Evolutionary conservation across 2,888 invertebrate species (phyloP), one percentile per base, ranked within the genome.

Genomic region (Urechis unicinctus): DNA sequence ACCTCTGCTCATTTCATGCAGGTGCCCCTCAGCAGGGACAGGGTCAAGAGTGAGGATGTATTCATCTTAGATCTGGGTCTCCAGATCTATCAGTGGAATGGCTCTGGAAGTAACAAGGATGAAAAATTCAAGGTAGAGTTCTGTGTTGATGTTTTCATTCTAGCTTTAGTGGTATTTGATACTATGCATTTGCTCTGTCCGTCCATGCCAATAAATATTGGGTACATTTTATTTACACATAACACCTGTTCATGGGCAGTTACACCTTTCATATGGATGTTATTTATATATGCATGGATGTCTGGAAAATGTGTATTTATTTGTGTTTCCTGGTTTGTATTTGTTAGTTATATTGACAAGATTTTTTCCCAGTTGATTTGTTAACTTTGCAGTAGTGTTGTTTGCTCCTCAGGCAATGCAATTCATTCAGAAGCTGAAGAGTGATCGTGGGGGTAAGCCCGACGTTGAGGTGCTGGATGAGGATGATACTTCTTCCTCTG

Each of bases 21-120:
- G 63, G 61, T 65, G 36, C 60, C 65, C 1, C 36, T 50, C 25
- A 47, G 41, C 30, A 49, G 52, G 24, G 42, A 46, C 22, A 50
- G 60, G 3, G 54, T 78, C 36, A 68, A 68, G 30, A 60, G 62
- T 24, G 66, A 57, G 28, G 77, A 78, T 61, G 77, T 77, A 3
- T 78, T 67, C 58, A 73, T 78, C 28, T 62, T 77, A 42, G 78
- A 78, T 57, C 49, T 63, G 3, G 77, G 77, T 3, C 52, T 63
- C 9, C 57, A 56, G 9, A 55, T 75, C 26, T 66, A 66, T 53
- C 76, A 77, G 59, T 77, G 71, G 72, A 76, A 76, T 56, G 77
- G 77, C 1, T 43, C 47, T 13, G 61, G 61, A 1, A 66, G 67
- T 53, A 75, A 67, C 58, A 75, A 75, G 56, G 73, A 75, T 55